A percentile compares a stretch with the other conserved stretches of the same genome.
Evolutionary conservation across 2,113 vertebrate species (phyloP).

Genomic region (Ascaphus truei): DNA sequence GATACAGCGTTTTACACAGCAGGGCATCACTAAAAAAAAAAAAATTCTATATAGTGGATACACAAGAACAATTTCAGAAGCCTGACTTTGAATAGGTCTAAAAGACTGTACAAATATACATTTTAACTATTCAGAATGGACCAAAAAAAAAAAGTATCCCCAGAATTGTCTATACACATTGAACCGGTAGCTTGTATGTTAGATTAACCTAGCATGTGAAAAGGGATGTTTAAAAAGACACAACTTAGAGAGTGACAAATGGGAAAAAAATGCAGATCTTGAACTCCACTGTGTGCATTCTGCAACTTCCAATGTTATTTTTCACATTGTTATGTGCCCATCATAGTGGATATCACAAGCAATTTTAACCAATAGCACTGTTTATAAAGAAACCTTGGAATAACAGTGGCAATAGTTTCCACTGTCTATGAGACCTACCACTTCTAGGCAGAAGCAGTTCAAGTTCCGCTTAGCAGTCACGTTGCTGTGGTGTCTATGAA

Average conservation of each 20-base stretch:
- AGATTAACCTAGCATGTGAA: constrained; percentile 63
- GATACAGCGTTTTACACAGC: constrained; percentile 91
- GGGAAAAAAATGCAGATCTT: constrained; percentile 54
- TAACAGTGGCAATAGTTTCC: constrained; percentile 30
- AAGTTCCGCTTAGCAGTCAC: constrained; percentile 45
- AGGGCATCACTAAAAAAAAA: constrained; percentile 84
- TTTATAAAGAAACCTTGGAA: constrained; percentile 32
- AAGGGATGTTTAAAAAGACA: constrained; percentile 48
- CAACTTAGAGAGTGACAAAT: constrained; percentile 57
- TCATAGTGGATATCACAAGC: constrained; percentile 47
- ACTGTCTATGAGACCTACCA: constrained; percentile 33
- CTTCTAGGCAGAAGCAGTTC: constrained; percentile 51
- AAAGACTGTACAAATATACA: constrained; percentile 99
- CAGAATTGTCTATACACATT: constrained; percentile 68
- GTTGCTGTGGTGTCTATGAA: rapidly evolving
- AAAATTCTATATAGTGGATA: constrained; percentile 83
- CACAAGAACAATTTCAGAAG: constrained; percentile 80
- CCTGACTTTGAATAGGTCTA: constrained; percentile 88
- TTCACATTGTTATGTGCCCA: constrained; percentile 61
- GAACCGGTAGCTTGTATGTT: constrained; percentile 62
- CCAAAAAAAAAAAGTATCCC: constrained; percentile 66
- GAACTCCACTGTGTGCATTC: constrained; percentile 56
- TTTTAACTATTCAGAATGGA: constrained; percentile 82
- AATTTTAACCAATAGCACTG: constrained; percentile 38
- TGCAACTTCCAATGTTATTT: constrained; percentile 49